Evolutionary conservation across 1,140 invertebrate species (phyloP).

Genomic region (Potamilus streckersoni): DNA sequence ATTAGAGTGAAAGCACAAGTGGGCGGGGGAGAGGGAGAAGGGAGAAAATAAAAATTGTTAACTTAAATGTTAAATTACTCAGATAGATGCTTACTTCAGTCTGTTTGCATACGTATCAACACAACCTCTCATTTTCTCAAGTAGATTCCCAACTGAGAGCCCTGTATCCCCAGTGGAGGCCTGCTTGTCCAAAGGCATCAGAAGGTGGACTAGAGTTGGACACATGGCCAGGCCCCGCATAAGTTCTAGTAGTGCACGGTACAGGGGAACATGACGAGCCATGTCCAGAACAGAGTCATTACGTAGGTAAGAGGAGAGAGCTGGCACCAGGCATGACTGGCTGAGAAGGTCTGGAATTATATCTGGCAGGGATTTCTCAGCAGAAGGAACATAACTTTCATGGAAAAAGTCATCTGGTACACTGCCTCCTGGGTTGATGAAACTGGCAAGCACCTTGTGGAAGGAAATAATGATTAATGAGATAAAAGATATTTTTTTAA

Average conservation of each 20-base stretch:
- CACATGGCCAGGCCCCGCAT: constrained; percentile 83
- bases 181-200: constrained; percentile 73
- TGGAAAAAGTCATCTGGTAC: constrained; percentile 51
- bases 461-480: neutral
- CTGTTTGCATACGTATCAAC: constrained; percentile 91
- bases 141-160: constrained; percentile 68
- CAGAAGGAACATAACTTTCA: constrained; percentile 26
- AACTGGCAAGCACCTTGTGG: constrained; percentile 81
- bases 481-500: no score
- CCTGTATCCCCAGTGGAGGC: constrained; percentile 42
- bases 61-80: neutral
- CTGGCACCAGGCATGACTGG: constrained; percentile 86
- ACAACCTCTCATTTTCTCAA: constrained; percentile 88
- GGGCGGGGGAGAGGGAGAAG: no score
- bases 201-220: constrained; percentile 75
- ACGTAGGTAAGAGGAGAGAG: constrained; percentile 89
- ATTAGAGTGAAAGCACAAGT: no score
- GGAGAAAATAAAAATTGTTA: no score
- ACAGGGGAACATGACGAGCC: constrained; percentile 92
- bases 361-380: constrained; percentile 54
- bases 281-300: constrained; percentile 97
- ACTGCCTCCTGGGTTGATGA: constrained; percentile 80
- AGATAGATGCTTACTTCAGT: constrained; percentile 74
- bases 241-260: constrained; percentile 84
- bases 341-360: constrained; percentile 82